Evolutionary conservation across 2,113 vertebrate genomes (phyloP), one percentile per base, ranked within the genome.

Genomic region (Coregonus clupeaformis): DNA sequence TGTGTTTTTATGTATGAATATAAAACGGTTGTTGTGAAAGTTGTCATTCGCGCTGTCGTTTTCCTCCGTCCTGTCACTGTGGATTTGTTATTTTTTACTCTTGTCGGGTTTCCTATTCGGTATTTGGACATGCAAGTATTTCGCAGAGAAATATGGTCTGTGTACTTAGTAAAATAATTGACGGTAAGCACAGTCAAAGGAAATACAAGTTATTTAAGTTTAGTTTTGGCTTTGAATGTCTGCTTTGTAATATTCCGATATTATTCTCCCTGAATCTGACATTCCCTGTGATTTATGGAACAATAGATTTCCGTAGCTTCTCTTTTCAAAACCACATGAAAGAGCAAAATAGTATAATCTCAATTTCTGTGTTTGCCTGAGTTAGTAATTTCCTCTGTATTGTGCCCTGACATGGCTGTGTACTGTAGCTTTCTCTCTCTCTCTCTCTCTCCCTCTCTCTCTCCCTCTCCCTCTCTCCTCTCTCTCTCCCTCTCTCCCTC

Each of bases 361-460:
- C 64, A 20, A 69, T 62, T 76, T 86, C 83, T 80, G 84, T 77
- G 76, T 87, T 88, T 88, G 83, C 85, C 83, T 79, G 84, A 76
- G 77, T 86, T 89, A 88, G 84, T 90, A 83, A 89, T 89, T 90
- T 87, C 86, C 82, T 87, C 72, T 82, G 73, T 70, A 86, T 27
- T 90, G 90, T 88, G 82, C 77, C 59, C 71, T 84, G 83, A 83
- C 79, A 84, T 69, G 76, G 69, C 81, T 80, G 74, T 82, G 75
- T 80, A 82, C 49, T 80, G 36, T 42, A 70, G 12, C 12, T 52
- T 6, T 52, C 5, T 45, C 5, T 16, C 77, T 77, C 71, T 16
- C 77, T 77, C 71, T 16, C 77, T 77, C 71, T 16, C 77, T 77
- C 71, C n/a, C n/a, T n/a, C n/a, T n/a, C n/a, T n/a, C n/a, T n/a